Evolutionary conservation across 2,113 vertebrate species (phyloP).

Genomic region (Plecturocebus donacophilus): DNA sequence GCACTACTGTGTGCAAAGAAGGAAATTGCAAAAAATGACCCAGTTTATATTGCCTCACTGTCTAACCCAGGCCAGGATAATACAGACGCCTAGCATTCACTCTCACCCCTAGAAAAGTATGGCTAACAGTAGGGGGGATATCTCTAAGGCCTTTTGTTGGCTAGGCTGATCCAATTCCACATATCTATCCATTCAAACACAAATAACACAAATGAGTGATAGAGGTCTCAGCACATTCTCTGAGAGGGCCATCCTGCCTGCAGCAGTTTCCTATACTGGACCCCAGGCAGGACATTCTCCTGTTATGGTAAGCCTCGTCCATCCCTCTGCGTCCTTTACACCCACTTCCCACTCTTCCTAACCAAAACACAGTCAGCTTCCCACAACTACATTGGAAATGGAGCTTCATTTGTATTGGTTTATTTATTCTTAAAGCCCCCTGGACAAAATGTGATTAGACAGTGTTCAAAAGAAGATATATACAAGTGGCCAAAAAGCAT

Average conservation of each 20-base stretch:
- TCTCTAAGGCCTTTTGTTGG: neutral
- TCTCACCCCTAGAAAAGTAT: neutral
- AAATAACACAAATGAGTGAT: neutral
- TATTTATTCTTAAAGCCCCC: neutral
- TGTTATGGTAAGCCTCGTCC: neutral
- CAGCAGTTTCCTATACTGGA: neutral
- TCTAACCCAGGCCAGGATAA: neutral
- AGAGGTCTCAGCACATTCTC: neutral
- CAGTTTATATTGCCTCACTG: neutral
- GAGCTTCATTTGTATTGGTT: neutral
- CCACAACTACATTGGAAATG: neutral
- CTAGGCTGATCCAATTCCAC: neutral
- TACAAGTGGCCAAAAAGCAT: neutral
- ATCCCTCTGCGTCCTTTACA: neutral
- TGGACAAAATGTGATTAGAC: neutral
- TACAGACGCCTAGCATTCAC: neutral
- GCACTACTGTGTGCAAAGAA: neutral
- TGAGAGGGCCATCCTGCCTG: neutral
- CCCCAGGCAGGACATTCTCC: neutral
- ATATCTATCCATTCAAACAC: neutral
- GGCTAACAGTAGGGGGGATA: neutral
- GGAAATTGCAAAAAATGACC: neutral
- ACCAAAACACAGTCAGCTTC: neutral
- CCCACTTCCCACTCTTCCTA: rapidly evolving
- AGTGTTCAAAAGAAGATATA: neutral